These are phyloP conservation scores for Muscicapa comitata DNA, from an alignment of 2,797 vertebrate genomes.

Conservation along the genomic window DNA sequence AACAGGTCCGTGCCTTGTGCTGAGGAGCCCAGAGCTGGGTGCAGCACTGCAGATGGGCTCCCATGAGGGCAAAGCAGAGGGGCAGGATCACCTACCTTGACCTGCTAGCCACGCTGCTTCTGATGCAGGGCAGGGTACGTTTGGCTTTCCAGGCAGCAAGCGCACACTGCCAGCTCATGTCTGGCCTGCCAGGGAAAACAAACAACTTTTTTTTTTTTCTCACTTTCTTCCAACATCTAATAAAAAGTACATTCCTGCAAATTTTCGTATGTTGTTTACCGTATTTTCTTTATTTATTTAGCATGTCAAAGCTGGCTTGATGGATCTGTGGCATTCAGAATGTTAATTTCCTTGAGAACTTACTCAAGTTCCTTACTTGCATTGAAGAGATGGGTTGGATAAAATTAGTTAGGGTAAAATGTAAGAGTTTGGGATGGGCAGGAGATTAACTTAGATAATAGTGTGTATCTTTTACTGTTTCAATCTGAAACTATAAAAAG, in stretches of 20 bases:
- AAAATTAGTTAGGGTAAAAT: neutral
- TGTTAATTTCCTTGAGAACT: neutral
- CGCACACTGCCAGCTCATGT: fast-evolving
- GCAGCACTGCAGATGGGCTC: neutral
- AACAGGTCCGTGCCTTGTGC: neutral
- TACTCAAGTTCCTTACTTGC: neutral
- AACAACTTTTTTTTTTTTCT: neutral
- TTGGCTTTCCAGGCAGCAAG: neutral
- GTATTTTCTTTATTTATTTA: neutral
- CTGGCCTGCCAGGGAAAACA: neutral
- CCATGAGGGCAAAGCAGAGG: neutral
- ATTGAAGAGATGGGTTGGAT: neutral
- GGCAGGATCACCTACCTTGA: neutral
- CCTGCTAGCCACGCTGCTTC: neutral
- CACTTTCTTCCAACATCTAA: neutral
- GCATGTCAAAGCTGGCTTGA: neutral
- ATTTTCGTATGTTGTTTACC: neutral
- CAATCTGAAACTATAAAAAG: neutral
- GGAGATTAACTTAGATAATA: neutral
- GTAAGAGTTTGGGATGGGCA: neutral
- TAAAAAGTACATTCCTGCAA: neutral
- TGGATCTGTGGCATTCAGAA: neutral
- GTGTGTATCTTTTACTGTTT: neutral
- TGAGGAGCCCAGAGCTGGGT: neutral
- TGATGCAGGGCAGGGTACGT: neutral